phyloP scores from a whole-genome alignment of 2,888 invertebrate genomes.

The Microchrysa polita region DNA sequence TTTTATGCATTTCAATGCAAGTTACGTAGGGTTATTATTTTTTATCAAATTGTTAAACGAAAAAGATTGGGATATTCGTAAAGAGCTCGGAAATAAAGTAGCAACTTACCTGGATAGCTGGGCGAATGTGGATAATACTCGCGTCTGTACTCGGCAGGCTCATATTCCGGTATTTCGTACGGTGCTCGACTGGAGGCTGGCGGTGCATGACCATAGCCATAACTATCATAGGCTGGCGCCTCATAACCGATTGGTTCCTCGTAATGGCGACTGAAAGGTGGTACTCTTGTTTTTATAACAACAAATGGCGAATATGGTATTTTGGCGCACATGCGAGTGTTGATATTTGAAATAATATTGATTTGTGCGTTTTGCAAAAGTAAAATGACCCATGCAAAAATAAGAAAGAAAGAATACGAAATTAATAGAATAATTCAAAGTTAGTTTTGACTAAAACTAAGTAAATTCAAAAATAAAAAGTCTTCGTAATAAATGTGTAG shows the following conservation, averaged over 20 bases:
- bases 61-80: too few relatives aligned
- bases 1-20: not conserved
- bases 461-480: not conserved
- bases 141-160: constrained; percentile 60
- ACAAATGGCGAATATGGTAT: too few relatives aligned
- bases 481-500: too few relatives aligned
- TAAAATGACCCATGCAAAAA: not conserved
- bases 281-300: not conserved
- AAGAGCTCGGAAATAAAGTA: too few relatives aligned
- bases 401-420: not conserved
- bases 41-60: too few relatives aligned
- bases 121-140: constrained; percentile 64
- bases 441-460: not conserved
- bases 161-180: constrained; percentile 62
- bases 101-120: constrained; percentile 59
- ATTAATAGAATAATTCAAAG: constrained; percentile 1
- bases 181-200: constrained; percentile 54
- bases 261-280: constrained; percentile 56
- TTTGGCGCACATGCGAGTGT: too few relatives aligned
- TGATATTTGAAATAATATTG: too few relatives aligned
- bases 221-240: constrained; percentile 60
- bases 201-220: constrained; percentile 57
- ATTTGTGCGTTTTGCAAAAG: too few relatives aligned
- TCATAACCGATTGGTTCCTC: constrained; percentile 61
- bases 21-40: not conserved